Percentiles rank a stretch among this genome's conserved stretches.
phyloP scores from a whole-genome alignment of 2,888 invertebrate species.

The Scotopteryx bipunctaria region DNA sequence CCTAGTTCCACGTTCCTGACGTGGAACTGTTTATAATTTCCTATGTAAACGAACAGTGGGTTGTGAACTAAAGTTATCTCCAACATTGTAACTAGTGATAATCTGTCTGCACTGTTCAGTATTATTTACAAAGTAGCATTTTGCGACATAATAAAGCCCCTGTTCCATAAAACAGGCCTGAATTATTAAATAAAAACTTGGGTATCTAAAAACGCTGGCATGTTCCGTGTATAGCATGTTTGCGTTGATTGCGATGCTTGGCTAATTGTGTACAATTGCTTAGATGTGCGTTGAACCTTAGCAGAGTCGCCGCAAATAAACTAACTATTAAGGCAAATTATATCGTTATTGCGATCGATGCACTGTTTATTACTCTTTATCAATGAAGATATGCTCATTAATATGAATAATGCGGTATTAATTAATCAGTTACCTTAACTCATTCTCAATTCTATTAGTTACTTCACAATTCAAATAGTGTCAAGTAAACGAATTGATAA shows the following conservation, averaged over 20 bases:
- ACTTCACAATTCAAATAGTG: conserved; percentile 11
- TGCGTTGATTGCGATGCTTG: conserved; percentile 66
- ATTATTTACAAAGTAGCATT: neutral
- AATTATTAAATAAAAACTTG: neutral
- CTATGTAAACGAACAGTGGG: neutral
- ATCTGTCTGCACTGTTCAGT: neutral
- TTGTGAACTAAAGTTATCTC: neutral
- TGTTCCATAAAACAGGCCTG: neutral
- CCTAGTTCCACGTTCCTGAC: no score
- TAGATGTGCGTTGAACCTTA: conserved; percentile 79
- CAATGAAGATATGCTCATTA: conserved; percentile 42
- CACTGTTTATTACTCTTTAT: conserved; percentile 50
- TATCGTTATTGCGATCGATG: conserved; percentile 46
- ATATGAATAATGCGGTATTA: conserved; percentile 15
- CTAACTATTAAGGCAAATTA: conserved; percentile 43
- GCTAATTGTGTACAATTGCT: conserved; percentile 79
- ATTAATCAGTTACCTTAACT: conserved; percentile 18
- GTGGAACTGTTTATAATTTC: neutral
- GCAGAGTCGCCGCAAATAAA: conserved; percentile 58
- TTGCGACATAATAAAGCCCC: no score
- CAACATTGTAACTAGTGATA: neutral
- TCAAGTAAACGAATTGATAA: conserved; percentile 18
- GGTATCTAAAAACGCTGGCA: conserved; percentile 4
- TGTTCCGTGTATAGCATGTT: conserved; percentile 71
- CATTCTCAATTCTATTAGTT: conserved; percentile 22